phyloP scores from a whole-genome alignment of 2,888 invertebrate genomes.

The Rhingia rostrata region DNA sequence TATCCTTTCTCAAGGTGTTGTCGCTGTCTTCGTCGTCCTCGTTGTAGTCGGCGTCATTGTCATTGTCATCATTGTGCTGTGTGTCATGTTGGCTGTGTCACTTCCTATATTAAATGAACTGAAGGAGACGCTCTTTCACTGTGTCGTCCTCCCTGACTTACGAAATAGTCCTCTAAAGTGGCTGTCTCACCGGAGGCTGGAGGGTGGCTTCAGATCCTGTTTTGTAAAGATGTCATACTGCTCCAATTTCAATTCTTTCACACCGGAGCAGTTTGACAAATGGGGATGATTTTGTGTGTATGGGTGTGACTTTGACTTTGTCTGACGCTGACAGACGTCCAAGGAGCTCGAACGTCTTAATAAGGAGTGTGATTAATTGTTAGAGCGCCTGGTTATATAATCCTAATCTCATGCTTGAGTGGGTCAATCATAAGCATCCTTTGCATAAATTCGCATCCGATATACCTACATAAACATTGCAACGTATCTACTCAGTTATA shows the following conservation, averaged over 20 bases:
- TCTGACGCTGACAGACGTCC: conserved; percentile 60
- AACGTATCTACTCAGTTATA: neutral
- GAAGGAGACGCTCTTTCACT: conserved; percentile 50
- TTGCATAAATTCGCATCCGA: conserved; percentile 33
- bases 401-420: conserved; percentile 69
- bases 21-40: conserved; percentile 29
- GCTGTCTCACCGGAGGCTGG: conserved; percentile 39
- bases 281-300: conserved; percentile 62
- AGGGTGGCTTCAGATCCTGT: conserved; percentile 28
- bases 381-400: conserved; percentile 40
- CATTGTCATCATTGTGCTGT: conserved; percentile 67
- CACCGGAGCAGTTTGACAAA: conserved; percentile 52
- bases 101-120: conserved; percentile 71
- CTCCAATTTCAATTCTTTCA: conserved; percentile 65
- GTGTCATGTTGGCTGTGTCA: conserved; percentile 71
- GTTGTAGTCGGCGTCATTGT: conserved; percentile 55
- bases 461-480: neutral
- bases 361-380: conserved; percentile 70
- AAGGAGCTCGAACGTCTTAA: conserved; percentile 33
- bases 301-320: conserved; percentile 36
- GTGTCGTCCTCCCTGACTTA: conserved; percentile 57
- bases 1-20: conserved; percentile 73
- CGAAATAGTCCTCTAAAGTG: conserved; percentile 61
- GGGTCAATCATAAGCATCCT: conserved; percentile 56
- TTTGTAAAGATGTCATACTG: conserved; percentile 55